Evolutionary conservation across 2,113 vertebrate species (phyloP), one percentile per base, ranked within the genome.

Genomic region (Ochotona curzoniae): DNA sequence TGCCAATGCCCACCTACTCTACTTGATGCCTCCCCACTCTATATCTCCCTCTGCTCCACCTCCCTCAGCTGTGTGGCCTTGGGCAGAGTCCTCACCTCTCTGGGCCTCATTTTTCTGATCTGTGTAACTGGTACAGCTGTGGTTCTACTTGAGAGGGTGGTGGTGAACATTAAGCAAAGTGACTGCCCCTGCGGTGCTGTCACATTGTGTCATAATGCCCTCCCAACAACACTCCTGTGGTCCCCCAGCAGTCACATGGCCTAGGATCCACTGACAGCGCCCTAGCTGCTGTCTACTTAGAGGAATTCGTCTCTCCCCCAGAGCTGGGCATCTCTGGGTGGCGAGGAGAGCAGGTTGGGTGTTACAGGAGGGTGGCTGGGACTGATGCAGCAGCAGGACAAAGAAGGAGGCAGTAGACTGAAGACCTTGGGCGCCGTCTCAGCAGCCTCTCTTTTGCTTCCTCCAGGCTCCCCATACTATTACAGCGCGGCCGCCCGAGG

Each of bases 381-480:
- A 14, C 23, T 51, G 35, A 66, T 23, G 4, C 23, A 63, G 74
- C 26, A 5, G 70, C 89, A 70, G 54, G 21, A 54, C 7, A 49
- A 14, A 54, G 20, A 63, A 81, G 60, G 30, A 26, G 9, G 28
- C 54, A 8, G 64, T 38, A 44, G 64, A 25, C 51, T 78, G 32
- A 17, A 32, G 54, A 47, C 44, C 66, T 84, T n/a, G 17, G 32
- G n/a, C 15, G 18, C 20, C 61, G 93, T 61, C 87, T 93, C 84
- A 54, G 0, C 0, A 9, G 11, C 0, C 4, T 91, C 88, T 97
- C 81, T 25, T 15, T 0, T 14, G 1, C 97, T 63, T 93, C 90
- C 92, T 93, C 3, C 95, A 99, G 99, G 99, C 54, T 99, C 99
- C 95, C 99, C 99, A 0, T 99, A 99, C 97, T 99, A 99, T 97